Conservation (phyloP, 2,113 vertebrate species). For the Oenanthe oenanthe region DNA sequence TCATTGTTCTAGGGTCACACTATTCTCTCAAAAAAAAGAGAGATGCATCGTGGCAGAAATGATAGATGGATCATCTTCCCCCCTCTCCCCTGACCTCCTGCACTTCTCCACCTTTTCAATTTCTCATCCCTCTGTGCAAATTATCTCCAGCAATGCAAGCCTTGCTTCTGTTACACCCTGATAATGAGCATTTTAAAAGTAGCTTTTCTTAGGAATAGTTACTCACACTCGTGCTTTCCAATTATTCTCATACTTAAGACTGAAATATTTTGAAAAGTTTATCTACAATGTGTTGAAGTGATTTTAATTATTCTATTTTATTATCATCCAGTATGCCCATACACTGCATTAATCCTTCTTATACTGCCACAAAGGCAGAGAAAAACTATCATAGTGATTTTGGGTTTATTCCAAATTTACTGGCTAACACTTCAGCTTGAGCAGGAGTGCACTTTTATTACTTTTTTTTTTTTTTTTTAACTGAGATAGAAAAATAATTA, state of each 20-base stretch:
- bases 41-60: constrained; percentile 11
- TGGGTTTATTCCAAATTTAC: constrained; percentile 61
- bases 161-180: constrained; percentile 43
- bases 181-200: constrained; percentile 51
- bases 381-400: constrained; percentile 65
- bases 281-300: constrained; percentile 56
- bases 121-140: constrained; percentile 22
- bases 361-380: constrained; percentile 66
- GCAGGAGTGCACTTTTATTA: constrained; percentile 50
- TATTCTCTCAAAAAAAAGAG: neutral
- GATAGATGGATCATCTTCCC: constrained; percentile 17
- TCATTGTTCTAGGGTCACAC: neutral
- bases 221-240: constrained; percentile 23
- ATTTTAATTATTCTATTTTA: constrained; percentile 73
- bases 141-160: constrained; percentile 36
- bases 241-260: constrained; percentile 62
- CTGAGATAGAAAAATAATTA: constrained; percentile 55
- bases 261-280: constrained; percentile 70
- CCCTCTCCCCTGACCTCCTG: neutral
- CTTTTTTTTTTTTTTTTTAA: constrained; percentile 41
- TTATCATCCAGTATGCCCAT: constrained; percentile 57
- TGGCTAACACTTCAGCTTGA: constrained; percentile 58
- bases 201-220: constrained; percentile 25
- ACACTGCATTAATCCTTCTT: constrained; percentile 70
- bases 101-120: constrained; percentile 24